phyloP scores from a whole-genome alignment of 1,140 invertebrate genomes.

The Eupristina koningsbergeri region DNA sequence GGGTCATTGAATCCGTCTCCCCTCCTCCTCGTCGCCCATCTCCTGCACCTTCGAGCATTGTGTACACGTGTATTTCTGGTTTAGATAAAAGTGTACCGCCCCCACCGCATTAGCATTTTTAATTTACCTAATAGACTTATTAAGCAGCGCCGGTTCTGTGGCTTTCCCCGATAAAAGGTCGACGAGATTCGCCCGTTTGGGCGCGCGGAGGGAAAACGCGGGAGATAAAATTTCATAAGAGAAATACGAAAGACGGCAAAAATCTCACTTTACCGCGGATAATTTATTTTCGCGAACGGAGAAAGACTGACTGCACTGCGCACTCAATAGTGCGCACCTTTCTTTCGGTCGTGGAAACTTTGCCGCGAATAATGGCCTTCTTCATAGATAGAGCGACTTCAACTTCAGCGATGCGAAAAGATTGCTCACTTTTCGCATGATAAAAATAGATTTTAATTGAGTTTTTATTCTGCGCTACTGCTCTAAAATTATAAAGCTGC shows the following conservation, averaged over 20 bases:
- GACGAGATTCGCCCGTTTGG: neutral
- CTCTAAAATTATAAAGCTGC: constrained; percentile 23
- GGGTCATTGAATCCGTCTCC: neutral
- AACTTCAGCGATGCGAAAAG: constrained; percentile 30
- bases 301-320: neutral
- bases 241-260: constrained; percentile 3
- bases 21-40: neutral
- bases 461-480: neutral
- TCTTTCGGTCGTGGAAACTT: constrained; percentile 33
- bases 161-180: too few relatives aligned
- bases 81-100: too few relatives aligned
- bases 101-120: too few relatives aligned
- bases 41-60: too few relatives aligned
- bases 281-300: constrained; percentile 20
- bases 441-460: constrained; percentile 44
- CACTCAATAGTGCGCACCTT: too few relatives aligned
- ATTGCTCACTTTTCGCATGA: constrained; percentile 19
- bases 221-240: constrained; percentile 27
- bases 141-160: too few relatives aligned
- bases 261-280: constrained; percentile 16
- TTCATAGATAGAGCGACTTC: neutral
- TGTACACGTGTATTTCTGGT: too few relatives aligned
- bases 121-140: too few relatives aligned
- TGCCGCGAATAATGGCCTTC: constrained; percentile 29
- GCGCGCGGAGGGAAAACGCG: neutral